Base-by-base conservation (phyloP, 1,140 invertebrate genomes). In the Periplaneta americana region DNA sequence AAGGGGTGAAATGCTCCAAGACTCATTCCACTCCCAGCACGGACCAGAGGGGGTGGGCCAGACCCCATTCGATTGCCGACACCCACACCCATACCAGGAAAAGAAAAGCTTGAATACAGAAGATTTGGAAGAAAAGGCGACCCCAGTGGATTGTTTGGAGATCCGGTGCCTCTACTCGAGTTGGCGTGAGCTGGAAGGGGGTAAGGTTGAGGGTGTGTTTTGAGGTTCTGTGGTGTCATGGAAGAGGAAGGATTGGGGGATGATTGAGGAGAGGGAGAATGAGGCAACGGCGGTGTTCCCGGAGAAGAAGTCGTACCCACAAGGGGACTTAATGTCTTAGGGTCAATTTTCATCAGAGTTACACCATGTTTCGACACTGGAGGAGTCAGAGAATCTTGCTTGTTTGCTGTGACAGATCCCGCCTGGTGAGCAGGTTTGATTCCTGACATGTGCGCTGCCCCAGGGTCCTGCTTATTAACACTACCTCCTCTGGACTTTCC, bases 261-360 rank as follows among this genome's bases (percentile, higher is more conserved):
- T 10, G 87, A 87, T 89, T 37, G 86, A 88, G 0, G 87, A 84
- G 86, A 88, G 88, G 66, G 88, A 88, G 8, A 88, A 87, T 9
- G 89, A 87, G 88, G 87, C 66, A 87, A 88, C 0, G 87, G 85
- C 0, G 86, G 86, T 1, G 88, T 88, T 34, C 87, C 86, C 0
- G 88, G 85, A 0, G 86, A 86, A 39, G 84, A 86, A 1, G 85
- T 87, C 1, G 87, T 79, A 0, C 84, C 85, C 0, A 86, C 85
- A 2, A 86, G 84, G 0, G 91, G 91, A 75, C 90, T 90, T 9
- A 92, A 83, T 0, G 91, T 92, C 85, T 92, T 91, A 3, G 91
- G 91, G 84, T 92, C 91, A 74, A 92, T 91, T 84, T 92, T 92
- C 80, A 91, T 91, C 85, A 92, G 89, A 22, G 84, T 88, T 18